Evolutionary conservation across 2,797 vertebrate genomes (phyloP).

Genomic region (Lacerta bilineata): DNA sequence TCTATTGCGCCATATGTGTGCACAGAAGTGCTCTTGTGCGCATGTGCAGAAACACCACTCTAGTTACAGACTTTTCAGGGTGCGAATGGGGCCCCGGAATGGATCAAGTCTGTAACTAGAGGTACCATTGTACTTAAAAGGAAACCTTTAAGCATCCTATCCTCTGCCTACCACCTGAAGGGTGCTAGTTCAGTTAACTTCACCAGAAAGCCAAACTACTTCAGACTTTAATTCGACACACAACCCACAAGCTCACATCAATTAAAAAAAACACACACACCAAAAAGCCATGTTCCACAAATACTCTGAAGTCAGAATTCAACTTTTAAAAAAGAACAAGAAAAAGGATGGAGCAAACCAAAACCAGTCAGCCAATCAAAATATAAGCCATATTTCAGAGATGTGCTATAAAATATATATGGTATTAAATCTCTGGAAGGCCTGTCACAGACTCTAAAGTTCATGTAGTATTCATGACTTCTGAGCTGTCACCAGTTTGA

Average conservation of each 20-base stretch:
- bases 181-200: not conserved
- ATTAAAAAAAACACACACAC: not conserved
- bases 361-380: slow-evolving; percentile 54
- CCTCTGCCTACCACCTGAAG: not conserved
- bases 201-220: not conserved
- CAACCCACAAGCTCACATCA: not conserved
- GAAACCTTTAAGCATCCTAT: not conserved
- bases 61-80: too few relatives aligned
- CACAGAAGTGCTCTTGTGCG: too few relatives aligned
- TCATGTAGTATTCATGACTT: slow-evolving; percentile 47
- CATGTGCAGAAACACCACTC: too few relatives aligned
- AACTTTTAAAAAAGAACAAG: slow-evolving; percentile 36
- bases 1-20: too few relatives aligned
- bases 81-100: too few relatives aligned
- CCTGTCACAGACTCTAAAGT: slow-evolving; percentile 48
- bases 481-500: slow-evolving; percentile 48
- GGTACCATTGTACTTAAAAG: not conserved
- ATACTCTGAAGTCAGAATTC: slow-evolving; percentile 49
- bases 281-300: slow-evolving; percentile 13
- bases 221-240: not conserved
- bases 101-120: too few relatives aligned
- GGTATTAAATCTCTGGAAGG: slow-evolving; percentile 45
- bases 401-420: slow-evolving; percentile 38
- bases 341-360: not conserved
- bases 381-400: slow-evolving; percentile 55